Evolutionary conservation across 2,797 vertebrate genomes (phyloP), one percentile per base, ranked within the genome.

Genomic region (Falco novaeseelandiae): DNA sequence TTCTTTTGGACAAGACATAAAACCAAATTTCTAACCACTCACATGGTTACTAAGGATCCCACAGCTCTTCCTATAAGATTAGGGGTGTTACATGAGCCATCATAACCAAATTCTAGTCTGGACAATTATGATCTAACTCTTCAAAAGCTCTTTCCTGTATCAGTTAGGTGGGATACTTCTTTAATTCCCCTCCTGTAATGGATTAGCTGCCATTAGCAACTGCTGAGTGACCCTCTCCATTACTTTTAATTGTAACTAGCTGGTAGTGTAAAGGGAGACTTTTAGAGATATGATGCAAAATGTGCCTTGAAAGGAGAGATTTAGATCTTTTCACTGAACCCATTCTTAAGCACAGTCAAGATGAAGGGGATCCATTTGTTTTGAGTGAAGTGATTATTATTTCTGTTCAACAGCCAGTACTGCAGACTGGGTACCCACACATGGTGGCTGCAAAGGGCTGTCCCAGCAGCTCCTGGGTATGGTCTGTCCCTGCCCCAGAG

Each of bases 401-500:
- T 62, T 66, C 51, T 46, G 13, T 63, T 77, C 46, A 32, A 25
- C 22, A 71, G 14, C 5, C 25, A 48, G 21, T 44, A 38, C 34
- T n/a, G 14, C 71, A 52, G 57, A 20, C 19, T 1, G 4, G 36
- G 62, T 8, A 40, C 18, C 26, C 21, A 2, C 16, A 40, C 9
- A 13, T 1, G 3, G 22, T 12, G 23, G 25, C 9, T 44, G 18
- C 59, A 42, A 83, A 14, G 14, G n/a, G 18, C 20, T 57, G 25
- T 55, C 46, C 19, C 54, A 18, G 3, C 2, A 2, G 12, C 40
- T 25, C 29, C 27, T 4, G 2, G 36, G 40, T 23, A 72, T 2
- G 4, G 30, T 21, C 19, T 0, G 0, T 6, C 25, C 72, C 48
- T 58, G 30, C 17, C 21, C 13, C 3, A 2, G 26, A 19, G 10